These are phyloP conservation scores for Poeciliopsis prolifica DNA, from an alignment of 2,113 vertebrate species.

Conservation along the genomic window DNA sequence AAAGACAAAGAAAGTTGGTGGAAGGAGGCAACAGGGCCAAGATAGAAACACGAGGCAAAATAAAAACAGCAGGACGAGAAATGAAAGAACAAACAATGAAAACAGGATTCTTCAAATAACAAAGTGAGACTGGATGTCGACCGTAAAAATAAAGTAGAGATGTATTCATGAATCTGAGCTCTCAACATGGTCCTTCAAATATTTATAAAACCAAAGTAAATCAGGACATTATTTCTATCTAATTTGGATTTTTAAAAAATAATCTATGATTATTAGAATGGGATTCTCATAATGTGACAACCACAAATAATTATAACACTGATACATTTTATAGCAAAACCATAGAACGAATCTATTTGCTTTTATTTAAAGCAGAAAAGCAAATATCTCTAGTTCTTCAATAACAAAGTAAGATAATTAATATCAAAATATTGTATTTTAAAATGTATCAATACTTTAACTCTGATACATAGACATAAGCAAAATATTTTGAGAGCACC, in stretches of 20 bases:
- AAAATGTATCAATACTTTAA: neutral
- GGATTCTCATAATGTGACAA: too few relatives aligned
- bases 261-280: neutral
- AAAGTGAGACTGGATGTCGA: constrained; percentile 35
- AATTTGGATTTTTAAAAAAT: neutral
- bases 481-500: neutral
- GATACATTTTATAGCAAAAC: neutral
- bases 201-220: neutral
- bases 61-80: constrained; percentile 39
- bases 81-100: constrained; percentile 38
- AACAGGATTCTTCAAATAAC: constrained; percentile 38
- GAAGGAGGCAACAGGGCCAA: constrained; percentile 43
- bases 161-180: constrained; percentile 9
- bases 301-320: too few relatives aligned
- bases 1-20: constrained; percentile 29
- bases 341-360: neutral
- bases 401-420: neutral
- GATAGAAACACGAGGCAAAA: constrained; percentile 41
- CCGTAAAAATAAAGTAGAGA: constrained; percentile 32
- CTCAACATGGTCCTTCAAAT: neutral
- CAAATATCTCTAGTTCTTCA: neutral
- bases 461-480: neutral
- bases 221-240: neutral
- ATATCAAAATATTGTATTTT: neutral
- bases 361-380: neutral